A percentile compares a stretch with the other conserved stretches of the same genome.
These are phyloP conservation scores for Drosophila mercatorum DNA, from an alignment of 2,888 invertebrate species.

Conservation along the genomic window DNA sequence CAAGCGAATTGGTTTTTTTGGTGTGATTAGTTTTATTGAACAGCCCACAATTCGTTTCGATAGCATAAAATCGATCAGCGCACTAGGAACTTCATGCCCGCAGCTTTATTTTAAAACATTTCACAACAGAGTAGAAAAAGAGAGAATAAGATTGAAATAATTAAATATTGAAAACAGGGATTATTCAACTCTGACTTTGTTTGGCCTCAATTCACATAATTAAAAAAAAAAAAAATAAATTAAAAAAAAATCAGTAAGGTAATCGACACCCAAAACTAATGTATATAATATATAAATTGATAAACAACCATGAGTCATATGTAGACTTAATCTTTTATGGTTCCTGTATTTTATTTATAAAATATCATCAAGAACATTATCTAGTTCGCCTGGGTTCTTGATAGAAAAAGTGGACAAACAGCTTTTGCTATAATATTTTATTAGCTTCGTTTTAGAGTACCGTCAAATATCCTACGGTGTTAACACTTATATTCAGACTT, in stretches of 20 bases:
- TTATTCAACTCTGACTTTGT: background rate
- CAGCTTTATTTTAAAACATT: background rate
- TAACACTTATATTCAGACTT: conserved; percentile 13
- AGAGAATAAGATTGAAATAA: background rate
- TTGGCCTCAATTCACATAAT: background rate
- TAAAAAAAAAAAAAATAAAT: background rate
- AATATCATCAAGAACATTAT: background rate
- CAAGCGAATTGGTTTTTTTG: background rate
- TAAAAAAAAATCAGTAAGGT: background rate
- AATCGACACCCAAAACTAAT: background rate
- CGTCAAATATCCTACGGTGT: conserved; percentile 14
- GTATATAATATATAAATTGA: background rate
- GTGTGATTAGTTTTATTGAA: conserved; percentile 20
- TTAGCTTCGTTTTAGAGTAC: conserved; percentile 18
- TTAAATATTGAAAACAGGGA: background rate
- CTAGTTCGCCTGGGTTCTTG: background rate
- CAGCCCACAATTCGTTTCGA: background rate
- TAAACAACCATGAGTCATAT: background rate
- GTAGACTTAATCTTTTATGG: background rate
- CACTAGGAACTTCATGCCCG: background rate
- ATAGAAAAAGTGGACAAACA: background rate
- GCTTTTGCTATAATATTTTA: background rate
- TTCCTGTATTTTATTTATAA: background rate
- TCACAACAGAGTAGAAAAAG: background rate
- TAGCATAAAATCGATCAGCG: background rate